Percentiles rank a stretch among this genome's conserved stretches.
phyloP scores from a whole-genome alignment of 2,888 invertebrate species.

The Ferdinandea cuprea region DNA sequence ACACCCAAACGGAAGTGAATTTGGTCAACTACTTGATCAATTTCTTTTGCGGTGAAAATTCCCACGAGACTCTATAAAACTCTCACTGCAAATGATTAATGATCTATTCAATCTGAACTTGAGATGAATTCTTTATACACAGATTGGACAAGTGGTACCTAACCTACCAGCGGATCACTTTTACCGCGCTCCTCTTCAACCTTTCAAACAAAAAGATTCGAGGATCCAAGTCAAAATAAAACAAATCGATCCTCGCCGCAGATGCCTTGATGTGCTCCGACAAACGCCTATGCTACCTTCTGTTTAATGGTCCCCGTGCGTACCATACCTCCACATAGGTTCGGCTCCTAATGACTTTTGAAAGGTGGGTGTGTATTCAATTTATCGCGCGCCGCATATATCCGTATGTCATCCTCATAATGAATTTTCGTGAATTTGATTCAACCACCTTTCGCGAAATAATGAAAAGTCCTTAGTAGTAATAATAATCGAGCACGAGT shows the following conservation, averaged over 20 bases:
- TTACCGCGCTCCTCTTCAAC: slow-evolving; percentile 1
- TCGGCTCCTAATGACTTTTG: slow-evolving; percentile 29
- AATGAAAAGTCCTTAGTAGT: slow-evolving; percentile 40
- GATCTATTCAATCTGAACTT: slow-evolving; percentile 32
- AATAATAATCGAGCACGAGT: slow-evolving; percentile 26
- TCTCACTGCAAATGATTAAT: slow-evolving; percentile 61
- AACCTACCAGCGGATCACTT: slow-evolving; percentile 13
- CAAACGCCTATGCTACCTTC: slow-evolving; percentile 16
- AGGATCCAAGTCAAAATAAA: slow-evolving; percentile 26
- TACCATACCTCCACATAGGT: background rate
- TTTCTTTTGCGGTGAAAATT: slow-evolving; percentile 24
- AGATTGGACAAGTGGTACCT: slow-evolving; percentile 48
- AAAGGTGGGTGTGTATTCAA: slow-evolving; percentile 59
- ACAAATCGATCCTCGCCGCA: slow-evolving; percentile 42
- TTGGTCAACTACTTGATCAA: slow-evolving; percentile 18
- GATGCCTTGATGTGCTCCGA: slow-evolving; percentile 20
- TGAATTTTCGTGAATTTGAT: slow-evolving; percentile 47
- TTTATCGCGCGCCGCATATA: slow-evolving; percentile 25
- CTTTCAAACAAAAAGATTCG: slow-evolving; percentile 4
- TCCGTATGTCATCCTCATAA: slow-evolving; percentile 34
- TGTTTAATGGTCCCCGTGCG: slow-evolving; percentile 26
- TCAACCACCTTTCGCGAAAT: slow-evolving; percentile 42
- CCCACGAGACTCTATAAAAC: slow-evolving; percentile 53
- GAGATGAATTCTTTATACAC: slow-evolving; percentile 39
- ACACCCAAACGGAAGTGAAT: slow-evolving; percentile 58